Base-by-base conservation (phyloP, 1,140 invertebrate genomes). In the Elysia chlorotica region DNA sequence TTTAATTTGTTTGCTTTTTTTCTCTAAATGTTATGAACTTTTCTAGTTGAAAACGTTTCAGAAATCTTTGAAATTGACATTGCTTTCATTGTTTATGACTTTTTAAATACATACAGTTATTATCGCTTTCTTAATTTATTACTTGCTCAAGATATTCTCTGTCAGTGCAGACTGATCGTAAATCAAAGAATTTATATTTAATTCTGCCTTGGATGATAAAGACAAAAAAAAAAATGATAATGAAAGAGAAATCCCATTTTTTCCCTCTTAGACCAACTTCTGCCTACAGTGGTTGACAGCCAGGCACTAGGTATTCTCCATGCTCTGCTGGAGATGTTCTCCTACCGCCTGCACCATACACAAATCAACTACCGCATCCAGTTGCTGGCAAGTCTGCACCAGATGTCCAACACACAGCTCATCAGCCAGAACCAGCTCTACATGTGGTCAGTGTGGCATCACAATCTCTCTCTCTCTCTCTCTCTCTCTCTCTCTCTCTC, bases 321-420 rank as follows among this genome's bases (percentile, higher is more conserved):
- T 82, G 97, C 95, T 0, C 87, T 98, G 30, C 87, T 98, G 75
- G 96, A 99, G 87, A 98, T 98, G 95, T 98, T 98, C 84, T 96
- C 94, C 67, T 98, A 97, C 84, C 89, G 96, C 61, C 92, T 98
- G 88, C 96, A 98, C 86, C 96, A 98, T 86, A 96, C 97, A 78
- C 96, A 97, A 79, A 94, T 96, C 0, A 95, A 97, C 86, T 98
- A 98, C 85, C 90, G 96, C 65, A 93, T 98, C 0, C 96, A 97
- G 82, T 89, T 98, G 5, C 87, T 98, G 2, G 94, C 94, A 21
- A 93, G 97, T 86, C 90, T 98, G 30, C 89, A 97, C 82, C 94
- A 92, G 38, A 88, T 98, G 33, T 93, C 95, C 10, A 92, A 93
- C 10, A 93, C 96, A 17, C 93, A 94, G 21, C 95, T 97, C 85